Conservation (phyloP, 2,113 vertebrate genomes). For the Cathartes aura region DNA sequence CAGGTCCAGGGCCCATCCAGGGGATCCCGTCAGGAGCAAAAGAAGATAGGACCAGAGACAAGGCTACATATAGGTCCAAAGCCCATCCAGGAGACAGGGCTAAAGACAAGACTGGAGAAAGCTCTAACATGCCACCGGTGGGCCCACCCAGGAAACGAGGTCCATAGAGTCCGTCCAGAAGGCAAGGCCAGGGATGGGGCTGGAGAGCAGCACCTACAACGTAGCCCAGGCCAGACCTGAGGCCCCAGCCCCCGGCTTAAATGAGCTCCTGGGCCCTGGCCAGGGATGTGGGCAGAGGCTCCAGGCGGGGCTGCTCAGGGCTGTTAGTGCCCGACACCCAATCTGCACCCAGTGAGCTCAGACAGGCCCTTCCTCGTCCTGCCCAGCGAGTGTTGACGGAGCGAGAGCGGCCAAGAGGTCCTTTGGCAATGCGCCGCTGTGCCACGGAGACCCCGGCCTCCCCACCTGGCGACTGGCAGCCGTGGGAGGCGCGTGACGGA, state of each 20-base stretch:
- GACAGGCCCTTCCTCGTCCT: background rate
- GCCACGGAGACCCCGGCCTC: background rate
- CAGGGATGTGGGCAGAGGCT: background rate
- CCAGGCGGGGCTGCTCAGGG: background rate
- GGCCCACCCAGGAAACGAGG: accelerated
- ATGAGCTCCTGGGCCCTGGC: background rate
- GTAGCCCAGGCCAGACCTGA: accelerated
- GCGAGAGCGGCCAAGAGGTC: background rate
- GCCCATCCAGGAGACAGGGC: background rate
- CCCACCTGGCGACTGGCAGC: background rate
- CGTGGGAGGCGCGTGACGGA: accelerated
- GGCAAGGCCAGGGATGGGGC: too few species aligned
- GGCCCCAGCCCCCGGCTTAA: background rate
- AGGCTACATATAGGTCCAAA: background rate
- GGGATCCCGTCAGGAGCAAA: too few species aligned
- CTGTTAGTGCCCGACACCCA: accelerated
- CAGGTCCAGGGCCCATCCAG: background rate
- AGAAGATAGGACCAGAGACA: background rate
- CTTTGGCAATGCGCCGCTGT: background rate
- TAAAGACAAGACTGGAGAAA: too few species aligned
- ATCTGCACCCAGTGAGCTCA: background rate
- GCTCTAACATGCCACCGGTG: accelerated
- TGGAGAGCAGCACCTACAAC: too few species aligned
- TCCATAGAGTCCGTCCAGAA: too few species aligned
- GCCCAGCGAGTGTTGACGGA: accelerated